Percentiles rank a stretch among this genome's conserved stretches.
Evolutionary conservation across 35 echinoderm and acorn worm species (phyloP).

Genomic region (Strongylocentrotus purpuratus): DNA sequence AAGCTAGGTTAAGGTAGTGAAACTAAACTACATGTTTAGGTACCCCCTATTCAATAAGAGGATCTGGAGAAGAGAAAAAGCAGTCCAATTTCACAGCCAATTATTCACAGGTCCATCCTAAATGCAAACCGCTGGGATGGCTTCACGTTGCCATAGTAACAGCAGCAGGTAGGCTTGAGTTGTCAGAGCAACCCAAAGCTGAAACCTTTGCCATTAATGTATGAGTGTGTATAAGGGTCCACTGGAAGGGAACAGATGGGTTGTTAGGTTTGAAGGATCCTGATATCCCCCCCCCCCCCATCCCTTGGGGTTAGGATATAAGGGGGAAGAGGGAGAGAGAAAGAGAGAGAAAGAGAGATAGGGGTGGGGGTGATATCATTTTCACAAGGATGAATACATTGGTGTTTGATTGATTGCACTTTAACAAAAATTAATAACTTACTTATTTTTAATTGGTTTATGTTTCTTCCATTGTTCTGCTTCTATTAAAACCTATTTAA

Average conservation of each 20-base stretch:
- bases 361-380: too few species aligned
- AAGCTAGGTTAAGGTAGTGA: too few species aligned
- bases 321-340: too few species aligned
- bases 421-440: too few species aligned
- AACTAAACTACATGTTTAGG: too few species aligned
- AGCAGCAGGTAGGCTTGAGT: not conserved
- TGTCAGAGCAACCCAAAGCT: not conserved
- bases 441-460: too few species aligned
- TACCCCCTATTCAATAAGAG: not conserved
- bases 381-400: too few species aligned
- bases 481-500: too few species aligned
- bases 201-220: not conserved
- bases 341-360: too few species aligned
- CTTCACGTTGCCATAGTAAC: not conserved
- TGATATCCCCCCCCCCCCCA: not conserved
- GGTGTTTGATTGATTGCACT: too few species aligned
- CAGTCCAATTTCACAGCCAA: not conserved
- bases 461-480: too few species aligned
- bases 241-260: not conserved
- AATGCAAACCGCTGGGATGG: constrained; percentile 14
- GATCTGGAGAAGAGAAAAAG: not conserved
- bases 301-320: too few species aligned
- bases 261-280: not conserved
- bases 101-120: not conserved
- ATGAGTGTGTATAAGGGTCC: not conserved